Evolutionary conservation across 2,113 vertebrate genomes (phyloP).

Genomic region (Erinaceus europaeus): DNA sequence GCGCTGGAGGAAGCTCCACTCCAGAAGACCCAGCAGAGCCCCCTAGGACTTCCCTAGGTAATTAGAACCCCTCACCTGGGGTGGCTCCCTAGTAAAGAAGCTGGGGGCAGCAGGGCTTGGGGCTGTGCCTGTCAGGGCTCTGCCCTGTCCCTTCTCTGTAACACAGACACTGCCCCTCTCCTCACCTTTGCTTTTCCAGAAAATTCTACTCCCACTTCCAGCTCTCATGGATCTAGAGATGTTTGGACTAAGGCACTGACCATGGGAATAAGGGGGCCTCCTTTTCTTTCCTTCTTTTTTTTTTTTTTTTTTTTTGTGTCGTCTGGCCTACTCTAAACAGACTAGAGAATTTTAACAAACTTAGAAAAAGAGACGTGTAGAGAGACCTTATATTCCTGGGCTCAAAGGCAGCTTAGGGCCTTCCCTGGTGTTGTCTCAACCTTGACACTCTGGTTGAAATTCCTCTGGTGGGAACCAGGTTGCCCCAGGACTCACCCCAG

Average conservation of each 20-base stretch:
- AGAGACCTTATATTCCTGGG: not conserved
- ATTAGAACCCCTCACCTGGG: not conserved
- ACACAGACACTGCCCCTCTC: slow-evolving; percentile 33
- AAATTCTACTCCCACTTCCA: not conserved
- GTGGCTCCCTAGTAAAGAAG: slow-evolving; percentile 62
- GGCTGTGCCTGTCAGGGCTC: not conserved
- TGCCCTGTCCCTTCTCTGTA: not conserved
- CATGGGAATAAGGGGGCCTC: not conserved
- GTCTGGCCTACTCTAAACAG: not conserved
- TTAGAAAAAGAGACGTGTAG: not conserved
- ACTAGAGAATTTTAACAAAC: not conserved
- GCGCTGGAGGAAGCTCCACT: slow-evolving; percentile 61
- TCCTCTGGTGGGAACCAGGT: not conserved
- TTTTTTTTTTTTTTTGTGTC: not conserved
- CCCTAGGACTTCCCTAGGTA: slow-evolving; percentile 52
- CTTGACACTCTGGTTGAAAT: not conserved
- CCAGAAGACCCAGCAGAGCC: slow-evolving; percentile 62
- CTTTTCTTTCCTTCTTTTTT: not conserved
- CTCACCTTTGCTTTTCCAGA: slow-evolving; percentile 19
- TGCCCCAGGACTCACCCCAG: not conserved
- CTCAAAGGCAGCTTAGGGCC: not conserved
- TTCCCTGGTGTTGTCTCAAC: not conserved
- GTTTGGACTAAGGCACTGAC: not conserved
- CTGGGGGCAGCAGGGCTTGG: not conserved
- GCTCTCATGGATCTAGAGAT: not conserved